A percentile compares a stretch with the other conserved stretches of the same genome.
These are phyloP conservation scores for Gortyna flavago DNA, from an alignment of 2,888 invertebrate genomes.

Conservation along the genomic window DNA sequence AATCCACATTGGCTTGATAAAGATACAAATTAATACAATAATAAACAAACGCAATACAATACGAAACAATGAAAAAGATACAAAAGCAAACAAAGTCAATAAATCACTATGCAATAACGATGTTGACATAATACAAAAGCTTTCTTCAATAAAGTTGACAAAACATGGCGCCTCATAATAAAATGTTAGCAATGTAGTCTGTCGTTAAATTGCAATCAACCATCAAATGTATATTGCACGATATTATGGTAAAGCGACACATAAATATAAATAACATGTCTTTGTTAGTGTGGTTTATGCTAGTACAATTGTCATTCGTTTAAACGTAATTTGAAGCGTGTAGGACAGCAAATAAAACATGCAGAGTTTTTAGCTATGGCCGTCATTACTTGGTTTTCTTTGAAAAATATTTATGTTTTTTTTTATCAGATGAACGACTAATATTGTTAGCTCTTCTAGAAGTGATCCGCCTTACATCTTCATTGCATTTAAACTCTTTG, in stretches of 20 bases:
- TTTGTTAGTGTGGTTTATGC: neutral
- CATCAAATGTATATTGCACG: neutral
- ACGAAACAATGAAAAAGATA: slow-evolving; percentile 11
- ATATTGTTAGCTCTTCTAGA: too few relatives aligned
- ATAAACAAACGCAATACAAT: neutral
- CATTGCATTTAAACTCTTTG: neutral
- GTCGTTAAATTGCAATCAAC: slow-evolving; percentile 27
- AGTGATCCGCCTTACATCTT: too few relatives aligned
- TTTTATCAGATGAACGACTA: neutral
- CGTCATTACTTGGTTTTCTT: neutral
- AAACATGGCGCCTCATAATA: slow-evolving; percentile 40
- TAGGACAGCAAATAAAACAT: too few relatives aligned
- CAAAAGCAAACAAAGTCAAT: slow-evolving; percentile 2
- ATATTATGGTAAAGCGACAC: neutral
- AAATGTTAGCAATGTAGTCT: slow-evolving; percentile 37
- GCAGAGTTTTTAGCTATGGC: neutral
- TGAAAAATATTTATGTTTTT: neutral
- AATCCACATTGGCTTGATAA: neutral
- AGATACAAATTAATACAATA: slow-evolving; percentile 2
- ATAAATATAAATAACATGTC: neutral
- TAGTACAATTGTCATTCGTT: neutral
- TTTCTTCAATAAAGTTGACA: slow-evolving; percentile 20
- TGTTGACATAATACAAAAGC: slow-evolving; percentile 5
- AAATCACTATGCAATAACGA: slow-evolving; percentile 9
- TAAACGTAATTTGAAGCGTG: neutral